These are phyloP conservation scores for Ctenodactylus gundi DNA, from an alignment of 2,113 vertebrate genomes.

Conservation along the genomic window DNA sequence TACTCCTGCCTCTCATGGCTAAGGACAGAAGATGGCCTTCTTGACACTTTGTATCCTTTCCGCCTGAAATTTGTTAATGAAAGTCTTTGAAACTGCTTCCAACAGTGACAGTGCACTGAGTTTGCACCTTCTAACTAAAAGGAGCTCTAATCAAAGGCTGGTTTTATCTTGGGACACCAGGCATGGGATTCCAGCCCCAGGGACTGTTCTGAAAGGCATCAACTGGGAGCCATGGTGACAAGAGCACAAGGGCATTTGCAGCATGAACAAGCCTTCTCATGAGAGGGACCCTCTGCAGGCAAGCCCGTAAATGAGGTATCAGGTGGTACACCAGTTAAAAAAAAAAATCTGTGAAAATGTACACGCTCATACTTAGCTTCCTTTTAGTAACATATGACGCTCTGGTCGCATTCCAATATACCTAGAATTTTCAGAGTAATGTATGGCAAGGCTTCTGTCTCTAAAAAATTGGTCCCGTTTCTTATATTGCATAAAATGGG, in stretches of 20 bases:
- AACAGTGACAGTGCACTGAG: neutral
- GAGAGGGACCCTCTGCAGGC: no score
- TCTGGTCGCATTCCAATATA: neutral
- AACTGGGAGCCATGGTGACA: no score
- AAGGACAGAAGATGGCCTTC: neutral
- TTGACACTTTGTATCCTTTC: neutral
- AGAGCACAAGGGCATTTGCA: neutral
- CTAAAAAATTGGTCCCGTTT: neutral
- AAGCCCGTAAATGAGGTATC: neutral
- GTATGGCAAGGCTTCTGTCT: neutral
- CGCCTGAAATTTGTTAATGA: neutral
- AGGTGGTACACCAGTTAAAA: neutral
- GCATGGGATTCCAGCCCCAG: neutral
- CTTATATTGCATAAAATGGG: neutral
- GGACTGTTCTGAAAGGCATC: neutral
- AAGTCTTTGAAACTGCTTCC: neutral
- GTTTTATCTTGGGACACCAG: neutral
- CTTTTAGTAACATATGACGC: neutral
- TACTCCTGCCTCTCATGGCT: neutral
- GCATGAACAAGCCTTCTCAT: neutral
- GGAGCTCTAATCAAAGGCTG: neutral
- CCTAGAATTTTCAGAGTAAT: accelerated
- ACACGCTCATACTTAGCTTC: accelerated
- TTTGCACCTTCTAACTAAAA: neutral
- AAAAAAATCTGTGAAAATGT: neutral